Evolutionary conservation across 2,113 vertebrate genomes (phyloP), one percentile per base, ranked within the genome.

Genomic region (Microtus richardsoni): DNA sequence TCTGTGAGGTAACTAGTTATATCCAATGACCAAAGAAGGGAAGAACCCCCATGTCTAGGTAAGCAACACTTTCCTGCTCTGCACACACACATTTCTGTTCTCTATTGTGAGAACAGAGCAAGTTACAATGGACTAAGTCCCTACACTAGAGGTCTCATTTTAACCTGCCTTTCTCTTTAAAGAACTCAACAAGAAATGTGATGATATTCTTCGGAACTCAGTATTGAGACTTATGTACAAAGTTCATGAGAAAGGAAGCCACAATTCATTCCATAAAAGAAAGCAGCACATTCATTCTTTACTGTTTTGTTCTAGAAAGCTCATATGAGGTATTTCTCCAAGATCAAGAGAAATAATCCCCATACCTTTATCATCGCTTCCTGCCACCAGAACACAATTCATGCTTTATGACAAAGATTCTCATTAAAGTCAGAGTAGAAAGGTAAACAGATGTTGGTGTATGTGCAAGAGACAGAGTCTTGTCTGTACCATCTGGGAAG

Each of bases 231-330:
- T 71, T 66, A 3, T 28, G 80, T 11, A 89, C n/a, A 47, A 33
- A 41, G 74, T 82, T 60, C 54, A 13, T 2, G 4, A 7, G 16
- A 1, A 36, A 7, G 39, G 4, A 5, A 2, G 3, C 7, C 0
- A 74, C 0, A 71, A 49, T 77, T 86, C 10, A 87, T 21, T 13
- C 28, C 52, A 26, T 36, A 83, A 62, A 14, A 88, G 39, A 68
- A 14, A 91, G 7, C 1, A 79, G 54, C 8, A 77, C 11, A 68
- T 73, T 89, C 12, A n/a, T 73, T 93, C 73, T 83, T 91, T 54
- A 82, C 66, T 47, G 3, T 14, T 91, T 94, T 24, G 85, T 41
- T 90, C 24, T 28, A 39, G 8, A 80, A 89, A 94, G 39, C 33
- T 11, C 16, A 12, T 60, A 3, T 71, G 33, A 91, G 36, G 64